phyloP scores from a whole-genome alignment of 2,888 invertebrate genomes.

The Idaea straminata region DNA sequence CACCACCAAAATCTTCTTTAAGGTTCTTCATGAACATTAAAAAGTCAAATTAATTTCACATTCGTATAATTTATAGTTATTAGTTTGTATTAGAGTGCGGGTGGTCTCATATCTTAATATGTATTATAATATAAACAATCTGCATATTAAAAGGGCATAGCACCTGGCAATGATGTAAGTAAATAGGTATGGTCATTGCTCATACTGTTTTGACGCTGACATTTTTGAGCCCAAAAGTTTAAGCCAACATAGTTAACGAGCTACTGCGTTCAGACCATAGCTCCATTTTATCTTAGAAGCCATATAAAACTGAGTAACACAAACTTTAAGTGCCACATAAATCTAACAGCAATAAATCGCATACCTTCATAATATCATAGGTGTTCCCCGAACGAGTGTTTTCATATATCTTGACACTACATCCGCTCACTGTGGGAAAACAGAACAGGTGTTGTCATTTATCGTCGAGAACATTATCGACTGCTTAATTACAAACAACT shows the following conservation, averaged over 20 bases:
- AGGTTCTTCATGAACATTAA: not conserved
- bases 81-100: not conserved
- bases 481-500: constrained; percentile 40
- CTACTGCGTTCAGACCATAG: not conserved
- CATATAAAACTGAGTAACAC: not conserved
- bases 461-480: constrained; percentile 27
- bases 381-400: constrained; percentile 51
- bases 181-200: not conserved
- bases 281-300: not conserved
- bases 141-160: not conserved
- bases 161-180: not conserved
- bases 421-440: constrained; percentile 76
- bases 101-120: not conserved
- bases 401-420: constrained; percentile 66
- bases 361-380: constrained; percentile 34
- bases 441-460: constrained; percentile 70
- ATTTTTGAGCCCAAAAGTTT: not conserved
- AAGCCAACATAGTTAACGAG: not conserved
- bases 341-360: constrained; percentile 2
- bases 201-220: not conserved
- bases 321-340: not conserved
- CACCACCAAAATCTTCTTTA: not conserved
- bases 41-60: not conserved
- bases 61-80: not conserved
- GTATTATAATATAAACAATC: not conserved